Conservation (phyloP, 2,797 vertebrate genomes). For the Pagetopsis macropterus region DNA sequence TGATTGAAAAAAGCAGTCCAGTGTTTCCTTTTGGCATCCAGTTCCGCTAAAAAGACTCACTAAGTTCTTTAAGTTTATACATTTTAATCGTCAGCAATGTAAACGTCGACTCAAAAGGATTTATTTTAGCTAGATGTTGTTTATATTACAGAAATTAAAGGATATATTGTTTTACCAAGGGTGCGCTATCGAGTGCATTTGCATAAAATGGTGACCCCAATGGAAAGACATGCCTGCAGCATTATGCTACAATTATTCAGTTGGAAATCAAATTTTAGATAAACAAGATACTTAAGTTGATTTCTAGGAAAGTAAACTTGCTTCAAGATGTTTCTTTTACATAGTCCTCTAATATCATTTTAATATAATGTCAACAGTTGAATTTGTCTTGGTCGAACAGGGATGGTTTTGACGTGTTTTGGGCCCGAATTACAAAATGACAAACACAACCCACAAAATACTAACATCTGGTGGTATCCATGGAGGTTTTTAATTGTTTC, state of each 20-base stretch:
- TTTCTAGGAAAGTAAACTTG: neutral
- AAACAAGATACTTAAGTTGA: neutral
- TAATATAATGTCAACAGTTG: neutral
- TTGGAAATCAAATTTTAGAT: slow-evolving; percentile 15
- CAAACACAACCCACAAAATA: neutral
- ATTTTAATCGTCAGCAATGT: neutral
- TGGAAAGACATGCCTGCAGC: neutral
- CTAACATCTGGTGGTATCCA: neutral
- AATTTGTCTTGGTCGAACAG: neutral
- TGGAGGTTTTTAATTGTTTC: neutral
- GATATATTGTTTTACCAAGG: slow-evolving; percentile 35
- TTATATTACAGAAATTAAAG: slow-evolving; percentile 28
- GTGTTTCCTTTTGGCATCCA: slow-evolving; percentile 13
- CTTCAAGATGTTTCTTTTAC: neutral
- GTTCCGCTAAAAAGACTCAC: slow-evolving; percentile 7
- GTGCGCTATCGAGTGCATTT: slow-evolving; percentile 33
- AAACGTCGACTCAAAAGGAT: neutral
- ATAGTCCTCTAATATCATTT: neutral
- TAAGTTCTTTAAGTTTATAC: slow-evolving; percentile 15
- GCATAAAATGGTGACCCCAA: slow-evolving; percentile 34
- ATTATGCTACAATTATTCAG: slow-evolving; percentile 1
- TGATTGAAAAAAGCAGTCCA: slow-evolving; percentile 9
- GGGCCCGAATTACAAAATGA: neutral
- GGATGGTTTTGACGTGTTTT: neutral
- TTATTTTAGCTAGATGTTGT: slow-evolving; percentile 17